Percentiles rank a stretch among this genome's conserved stretches.
phyloP scores from a whole-genome alignment of 1,140 invertebrate genomes.

The Oedothorax gibbosus region DNA sequence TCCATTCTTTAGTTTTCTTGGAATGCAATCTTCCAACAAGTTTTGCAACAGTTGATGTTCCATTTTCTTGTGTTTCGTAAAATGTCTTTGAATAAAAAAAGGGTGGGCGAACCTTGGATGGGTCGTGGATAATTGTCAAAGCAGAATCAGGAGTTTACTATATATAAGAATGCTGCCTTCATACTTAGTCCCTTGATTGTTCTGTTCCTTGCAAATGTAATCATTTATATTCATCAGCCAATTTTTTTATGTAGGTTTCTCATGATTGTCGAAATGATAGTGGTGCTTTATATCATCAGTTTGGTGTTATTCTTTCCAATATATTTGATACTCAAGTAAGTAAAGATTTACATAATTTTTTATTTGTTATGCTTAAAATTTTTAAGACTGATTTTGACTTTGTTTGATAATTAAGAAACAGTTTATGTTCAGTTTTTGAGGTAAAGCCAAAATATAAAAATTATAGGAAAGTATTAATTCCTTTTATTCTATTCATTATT shows the following conservation, averaged over 20 bases:
- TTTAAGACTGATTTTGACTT: not conserved
- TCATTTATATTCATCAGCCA: too few relatives aligned
- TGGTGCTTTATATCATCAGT: conserved; percentile 88
- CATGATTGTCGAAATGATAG: conserved; percentile 95
- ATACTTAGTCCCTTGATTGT: not conserved
- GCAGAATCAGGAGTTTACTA: too few relatives aligned
- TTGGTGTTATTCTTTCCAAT: conserved; percentile 85
- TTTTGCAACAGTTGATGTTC: too few relatives aligned
- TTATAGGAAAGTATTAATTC: not conserved
- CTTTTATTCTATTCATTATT: too few relatives aligned
- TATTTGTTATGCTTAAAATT: not conserved
- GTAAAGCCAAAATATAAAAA: not conserved
- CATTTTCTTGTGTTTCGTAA: too few relatives aligned
- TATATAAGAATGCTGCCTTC: too few relatives aligned
- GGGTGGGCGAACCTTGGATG: too few relatives aligned
- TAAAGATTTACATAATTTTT: not conserved
- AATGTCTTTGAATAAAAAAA: too few relatives aligned
- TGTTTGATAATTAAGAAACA: not conserved
- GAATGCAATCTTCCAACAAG: too few relatives aligned
- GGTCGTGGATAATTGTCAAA: too few relatives aligned
- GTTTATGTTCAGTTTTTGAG: not conserved
- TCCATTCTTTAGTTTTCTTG: too few relatives aligned
- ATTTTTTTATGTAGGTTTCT: too few relatives aligned
- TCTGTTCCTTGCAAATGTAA: not conserved
- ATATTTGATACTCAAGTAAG: conserved; percentile 95